phyloP scores from a whole-genome alignment of 2,113 vertebrate genomes.

The Misgurnus anguillicaudatus region DNA sequence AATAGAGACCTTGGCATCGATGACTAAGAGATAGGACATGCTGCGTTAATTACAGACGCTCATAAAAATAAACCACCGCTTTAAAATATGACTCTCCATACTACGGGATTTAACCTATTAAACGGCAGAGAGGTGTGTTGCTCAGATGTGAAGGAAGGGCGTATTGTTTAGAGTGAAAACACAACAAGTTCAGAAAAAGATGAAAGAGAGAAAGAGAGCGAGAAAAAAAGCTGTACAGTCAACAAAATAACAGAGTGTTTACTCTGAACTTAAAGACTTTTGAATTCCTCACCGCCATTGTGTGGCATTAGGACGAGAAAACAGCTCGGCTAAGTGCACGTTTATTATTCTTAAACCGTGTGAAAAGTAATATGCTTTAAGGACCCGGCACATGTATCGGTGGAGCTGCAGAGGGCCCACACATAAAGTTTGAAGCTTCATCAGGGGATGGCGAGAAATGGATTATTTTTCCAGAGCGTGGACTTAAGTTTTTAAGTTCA shows the following conservation, averaged over 20 bases:
- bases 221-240: constrained; percentile 60
- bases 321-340: constrained; percentile 71
- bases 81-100: constrained; percentile 79
- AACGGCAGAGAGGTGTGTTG: constrained; percentile 89
- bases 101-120: constrained; percentile 86
- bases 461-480: constrained; percentile 74
- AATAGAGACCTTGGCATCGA: constrained; percentile 96
- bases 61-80: constrained; percentile 97
- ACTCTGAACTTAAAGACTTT: constrained; percentile 78
- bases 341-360: constrained; percentile 79
- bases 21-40: constrained; percentile 94
- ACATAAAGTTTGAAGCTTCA: constrained; percentile 59
- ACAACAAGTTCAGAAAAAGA: constrained; percentile 59
- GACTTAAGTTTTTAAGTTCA: constrained; percentile 69
- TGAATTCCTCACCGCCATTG: constrained; percentile 66
- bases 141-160: constrained; percentile 80
- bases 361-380: constrained; percentile 77
- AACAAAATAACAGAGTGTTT: constrained; percentile 80
- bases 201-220: constrained; percentile 35
- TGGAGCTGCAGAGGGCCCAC: constrained; percentile 43
- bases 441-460: constrained; percentile 58
- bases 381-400: constrained; percentile 60
- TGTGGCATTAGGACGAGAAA: constrained; percentile 69
- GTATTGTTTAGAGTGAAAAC: constrained; percentile 82
- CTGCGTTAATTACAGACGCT: constrained; percentile 96